A percentile compares a stretch with the other conserved stretches of the same genome.
Conservation (phyloP, 2,797 vertebrate species). For the Poecile montanus region DNA sequence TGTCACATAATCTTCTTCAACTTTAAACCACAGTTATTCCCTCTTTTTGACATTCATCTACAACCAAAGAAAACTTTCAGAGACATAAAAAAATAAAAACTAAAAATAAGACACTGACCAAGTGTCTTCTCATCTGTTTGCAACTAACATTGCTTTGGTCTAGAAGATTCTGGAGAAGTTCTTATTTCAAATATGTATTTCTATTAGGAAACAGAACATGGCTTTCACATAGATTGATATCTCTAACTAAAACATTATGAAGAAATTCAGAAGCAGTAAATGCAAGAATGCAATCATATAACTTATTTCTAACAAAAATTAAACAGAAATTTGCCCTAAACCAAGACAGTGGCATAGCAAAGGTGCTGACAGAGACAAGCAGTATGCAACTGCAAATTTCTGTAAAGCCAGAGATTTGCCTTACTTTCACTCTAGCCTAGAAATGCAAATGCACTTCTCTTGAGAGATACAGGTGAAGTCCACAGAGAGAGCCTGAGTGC, state of each 20-base stretch:
- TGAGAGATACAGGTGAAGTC: not conserved
- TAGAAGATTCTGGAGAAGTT: not conserved
- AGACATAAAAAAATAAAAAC: not conserved
- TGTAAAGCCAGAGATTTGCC: not conserved
- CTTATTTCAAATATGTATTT: not conserved
- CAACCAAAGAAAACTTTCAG: not conserved
- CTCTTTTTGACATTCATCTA: not conserved
- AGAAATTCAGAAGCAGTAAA: not conserved
- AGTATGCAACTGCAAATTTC: not conserved
- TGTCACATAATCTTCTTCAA: not conserved
- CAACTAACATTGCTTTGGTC: not conserved
- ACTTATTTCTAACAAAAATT: not conserved
- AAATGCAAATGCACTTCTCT: not conserved
- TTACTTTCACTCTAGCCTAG: not conserved
- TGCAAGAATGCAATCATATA: not conserved
- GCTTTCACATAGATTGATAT: not conserved
- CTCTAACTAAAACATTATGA: not conserved
- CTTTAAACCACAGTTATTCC: not conserved
- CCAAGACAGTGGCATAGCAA: not conserved
- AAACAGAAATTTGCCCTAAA: not conserved
- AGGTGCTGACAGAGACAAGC: not conserved
- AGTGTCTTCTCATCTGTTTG: not conserved
- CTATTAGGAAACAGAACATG: not conserved
- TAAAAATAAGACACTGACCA: not conserved
- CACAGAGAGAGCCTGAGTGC: not conserved